phyloP scores from a whole-genome alignment of 2,113 vertebrate genomes.

The Typhlomys cinereus region DNA sequence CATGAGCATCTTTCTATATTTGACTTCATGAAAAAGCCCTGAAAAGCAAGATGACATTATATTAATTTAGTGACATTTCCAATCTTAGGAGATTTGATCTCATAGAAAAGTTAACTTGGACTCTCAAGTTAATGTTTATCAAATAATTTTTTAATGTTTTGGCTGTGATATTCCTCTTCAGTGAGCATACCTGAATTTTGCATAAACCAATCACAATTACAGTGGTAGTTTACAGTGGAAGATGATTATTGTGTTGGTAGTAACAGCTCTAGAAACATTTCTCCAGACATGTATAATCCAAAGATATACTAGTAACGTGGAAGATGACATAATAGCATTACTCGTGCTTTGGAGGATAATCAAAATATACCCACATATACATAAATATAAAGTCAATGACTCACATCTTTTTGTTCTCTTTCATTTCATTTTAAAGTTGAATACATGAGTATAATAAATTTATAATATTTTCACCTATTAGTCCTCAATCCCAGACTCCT shows the following conservation, averaged over 20 bases:
- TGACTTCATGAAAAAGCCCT: neutral
- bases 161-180: neutral
- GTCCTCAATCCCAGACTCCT: no score
- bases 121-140: neutral
- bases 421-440: no score
- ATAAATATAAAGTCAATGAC: no score
- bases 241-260: neutral
- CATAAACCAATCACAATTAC: constrained; percentile 34
- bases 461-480: no score
- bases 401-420: no score
- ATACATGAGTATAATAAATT: no score
- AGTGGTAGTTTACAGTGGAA: neutral
- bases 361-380: constrained; percentile 2
- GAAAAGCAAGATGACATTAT: neutral
- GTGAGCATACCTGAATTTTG: constrained; percentile 8
- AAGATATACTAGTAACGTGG: neutral
- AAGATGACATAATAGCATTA: neutral
- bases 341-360: neutral
- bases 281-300: neutral
- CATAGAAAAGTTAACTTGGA: neutral
- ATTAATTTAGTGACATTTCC: neutral
- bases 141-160: constrained; percentile 30
- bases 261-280: neutral
- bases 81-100: constrained; percentile 28
- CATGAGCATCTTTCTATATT: no score